Percentiles rank a stretch among this genome's conserved stretches.
Conservation (phyloP, 2,797 vertebrate genomes). For the Lophius americanus region DNA sequence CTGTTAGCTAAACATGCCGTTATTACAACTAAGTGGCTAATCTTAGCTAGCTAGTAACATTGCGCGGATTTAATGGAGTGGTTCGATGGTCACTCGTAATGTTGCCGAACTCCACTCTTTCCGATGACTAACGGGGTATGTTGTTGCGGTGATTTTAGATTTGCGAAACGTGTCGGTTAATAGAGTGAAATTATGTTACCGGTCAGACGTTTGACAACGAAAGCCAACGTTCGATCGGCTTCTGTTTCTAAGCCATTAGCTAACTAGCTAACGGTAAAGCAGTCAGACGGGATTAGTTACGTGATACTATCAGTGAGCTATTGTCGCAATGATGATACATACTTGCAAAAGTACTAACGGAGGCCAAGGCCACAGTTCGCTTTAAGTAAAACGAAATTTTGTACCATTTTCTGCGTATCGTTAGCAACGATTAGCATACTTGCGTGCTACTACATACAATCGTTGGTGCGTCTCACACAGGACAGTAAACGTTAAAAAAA, state of each 20-base stretch:
- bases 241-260: constrained; percentile 19
- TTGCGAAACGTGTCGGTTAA: background rate
- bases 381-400: background rate
- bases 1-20: constrained; percentile 54
- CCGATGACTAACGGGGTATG: background rate
- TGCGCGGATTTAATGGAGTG: constrained; percentile 5
- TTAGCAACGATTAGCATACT: constrained; percentile 50
- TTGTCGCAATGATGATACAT: fast-evolving
- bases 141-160: background rate
- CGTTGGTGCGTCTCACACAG: constrained; percentile 13
- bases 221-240: constrained; percentile 47
- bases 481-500: constrained; percentile 7
- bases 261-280: constrained; percentile 10
- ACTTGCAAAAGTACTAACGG: fast-evolving
- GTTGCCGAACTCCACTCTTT: background rate
- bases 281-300: background rate
- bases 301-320: background rate
- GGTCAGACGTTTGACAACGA: constrained; percentile 9
- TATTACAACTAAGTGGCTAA: constrained; percentile 55
- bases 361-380: fast-evolving
- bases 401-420: constrained; percentile 27
- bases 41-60: constrained; percentile 14
- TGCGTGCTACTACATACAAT: constrained; percentile 14
- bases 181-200: background rate
- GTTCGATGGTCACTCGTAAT: background rate